Base-by-base conservation (phyloP, 2,888 invertebrate genomes). In the Xanthorhoe designata region DNA sequence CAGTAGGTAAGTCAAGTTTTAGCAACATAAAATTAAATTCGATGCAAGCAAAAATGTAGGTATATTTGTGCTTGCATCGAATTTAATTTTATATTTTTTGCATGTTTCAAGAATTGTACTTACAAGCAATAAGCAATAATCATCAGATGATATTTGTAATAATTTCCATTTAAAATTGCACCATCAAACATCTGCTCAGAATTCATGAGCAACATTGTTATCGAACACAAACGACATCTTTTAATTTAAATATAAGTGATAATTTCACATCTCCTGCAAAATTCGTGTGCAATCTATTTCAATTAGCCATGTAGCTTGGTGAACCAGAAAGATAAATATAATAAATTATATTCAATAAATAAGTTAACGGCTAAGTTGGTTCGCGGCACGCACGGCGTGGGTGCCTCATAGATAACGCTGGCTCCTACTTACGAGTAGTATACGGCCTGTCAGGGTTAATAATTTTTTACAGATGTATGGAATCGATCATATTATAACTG, bases 261-360 rank as follows among this genome's bases (percentile, higher is more conserved):
- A 47, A 47, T 47, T 13, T 42, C 1, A 42, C 13, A 42, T 42
- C 13, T 13, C 38, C 38, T 13, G 38, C 38, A 13, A 15, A 15
- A 63, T 24, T 47, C 45, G 42, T 38, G 35, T 32, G 32, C 42
- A 57, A 63, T 62, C 18, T 50, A 55, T 59, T 59, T 67, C 62
- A 63, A 60, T 67, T 67, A 67, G 60, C 49, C 35, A 60, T 24
- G 52, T 51, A 52, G 60, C 60, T 42, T 32, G 45, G 60, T 59
- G 47, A 53, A 61, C 57, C 53, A 69, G 57, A 58, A 61, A 68
- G 58, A 71, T 67, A 53, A 69, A 71, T 64, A 70, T 66, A 72
- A 79, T 78, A 77, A 77, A 81, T 77, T 66, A 71, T 70, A 71
- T 63, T 65, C 69, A 71, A 78, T 76, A 76, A 77, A 79, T 78